Base-by-base conservation (phyloP, 2,888 invertebrate species). In the Mimumesa dahlbomi region DNA sequence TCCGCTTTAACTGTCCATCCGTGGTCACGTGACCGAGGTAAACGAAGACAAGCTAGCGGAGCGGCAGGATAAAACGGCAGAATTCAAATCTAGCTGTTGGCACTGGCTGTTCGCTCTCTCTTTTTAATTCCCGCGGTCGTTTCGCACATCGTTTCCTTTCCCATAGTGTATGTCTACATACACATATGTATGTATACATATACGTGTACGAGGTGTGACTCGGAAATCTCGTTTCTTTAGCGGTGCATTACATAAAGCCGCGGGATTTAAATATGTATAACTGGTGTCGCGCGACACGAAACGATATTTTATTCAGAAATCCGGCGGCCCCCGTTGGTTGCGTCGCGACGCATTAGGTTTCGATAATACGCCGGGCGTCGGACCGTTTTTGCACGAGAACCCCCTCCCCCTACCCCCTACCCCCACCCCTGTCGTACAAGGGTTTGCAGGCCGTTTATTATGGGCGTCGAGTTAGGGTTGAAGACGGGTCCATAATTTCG, bases 231-330 rank as follows among this genome's bases (percentile, higher is more conserved):
- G 57, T 73, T 62, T 58, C 69, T 73, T n/a, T 62, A 58, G 13
- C 19, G 29, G 38, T 11, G 53, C 31, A 43, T 62, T 62, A 49
- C 62, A 48, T 59, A 66, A 62, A 68, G 40, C 68, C 53, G 46
- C 14, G 9, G 59, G 62, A 68, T 72, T 77, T 70, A 73, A 77
- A 69, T n/a, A 73, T 75, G 69, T 69, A 72, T 65, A 73, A 77
- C n/a, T n/a, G n/a, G n/a, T n/a, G 62, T 38, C 45, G 18, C 38
- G 40, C 50, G 31, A 21, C 53, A 36, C 14, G 54, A 21, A 42
- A 38, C 31, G 63, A 73, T 79, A 77, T 79, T 79, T 80, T 75
- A 80, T 79, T 75, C 64, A 52, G 67, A 66, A 79, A 74, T 67
- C 69, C 52, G 22, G 46, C 19, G 3, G 2, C 40, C 36, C 13